Percentiles rank a stretch among this genome's conserved stretches.
These are phyloP conservation scores for Mugil cephalus DNA, from an alignment of 2,113 vertebrate species.

Conservation along the genomic window DNA sequence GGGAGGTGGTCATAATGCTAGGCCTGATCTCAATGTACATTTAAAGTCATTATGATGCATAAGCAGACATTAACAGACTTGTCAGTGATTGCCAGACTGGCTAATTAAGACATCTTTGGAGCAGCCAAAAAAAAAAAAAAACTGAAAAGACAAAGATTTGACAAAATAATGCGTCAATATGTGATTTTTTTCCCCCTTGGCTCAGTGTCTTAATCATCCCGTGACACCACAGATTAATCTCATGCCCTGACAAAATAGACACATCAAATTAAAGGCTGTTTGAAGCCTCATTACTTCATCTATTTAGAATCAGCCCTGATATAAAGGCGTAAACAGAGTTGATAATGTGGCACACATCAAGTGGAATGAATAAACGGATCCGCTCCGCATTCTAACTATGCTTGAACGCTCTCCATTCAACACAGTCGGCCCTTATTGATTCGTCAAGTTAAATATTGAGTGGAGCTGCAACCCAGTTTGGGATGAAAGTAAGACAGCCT, in stretches of 20 bases:
- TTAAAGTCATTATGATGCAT: too few relatives aligned
- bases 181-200: too few relatives aligned
- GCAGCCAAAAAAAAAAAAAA: too few relatives aligned
- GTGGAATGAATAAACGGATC: slow-evolving; percentile 23
- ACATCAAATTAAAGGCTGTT: slow-evolving; percentile 4
- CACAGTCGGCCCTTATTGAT: slow-evolving; percentile 22
- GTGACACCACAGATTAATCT: too few relatives aligned
- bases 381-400: slow-evolving; percentile 11
- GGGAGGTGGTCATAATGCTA: too few relatives aligned
- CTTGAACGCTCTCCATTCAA: slow-evolving; percentile 17
- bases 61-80: too few relatives aligned
- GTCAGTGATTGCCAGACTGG: too few relatives aligned
- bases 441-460: slow-evolving; percentile 45
- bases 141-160: too few relatives aligned
- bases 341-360: background rate
- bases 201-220: too few relatives aligned
- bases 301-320: slow-evolving; percentile 4
- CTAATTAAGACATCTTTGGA: too few relatives aligned
- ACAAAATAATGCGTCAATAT: too few relatives aligned
- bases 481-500: slow-evolving; percentile 37
- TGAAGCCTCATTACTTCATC: slow-evolving; percentile 21
- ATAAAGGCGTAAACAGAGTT: slow-evolving; percentile 6
- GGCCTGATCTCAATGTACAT: too few relatives aligned
- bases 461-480: slow-evolving; percentile 36
- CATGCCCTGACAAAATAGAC: background rate